phyloP scores from a whole-genome alignment of 2,113 vertebrate species.

The Herpailurus yagouaroundi region DNA sequence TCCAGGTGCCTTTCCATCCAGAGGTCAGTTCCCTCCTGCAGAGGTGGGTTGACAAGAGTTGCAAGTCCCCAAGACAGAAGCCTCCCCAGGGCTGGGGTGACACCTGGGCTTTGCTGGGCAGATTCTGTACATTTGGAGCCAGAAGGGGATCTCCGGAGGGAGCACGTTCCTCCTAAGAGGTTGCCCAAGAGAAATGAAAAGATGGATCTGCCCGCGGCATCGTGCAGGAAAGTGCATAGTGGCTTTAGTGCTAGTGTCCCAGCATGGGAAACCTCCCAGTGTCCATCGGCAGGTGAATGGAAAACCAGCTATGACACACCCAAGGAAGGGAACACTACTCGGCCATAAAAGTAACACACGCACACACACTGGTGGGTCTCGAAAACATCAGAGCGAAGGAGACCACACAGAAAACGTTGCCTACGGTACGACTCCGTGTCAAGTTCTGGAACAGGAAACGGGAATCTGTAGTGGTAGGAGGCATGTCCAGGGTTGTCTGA shows the following conservation, averaged over 20 bases:
- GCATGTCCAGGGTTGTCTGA: neutral
- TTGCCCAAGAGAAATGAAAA: neutral
- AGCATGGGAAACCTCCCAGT: too few relatives aligned
- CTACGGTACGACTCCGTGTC: fast-evolving
- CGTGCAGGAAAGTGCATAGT: fast-evolving
- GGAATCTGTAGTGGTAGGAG: neutral
- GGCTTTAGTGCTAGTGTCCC: neutral
- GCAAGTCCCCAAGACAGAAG: fast-evolving
- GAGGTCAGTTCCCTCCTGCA: neutral
- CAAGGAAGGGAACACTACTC: neutral
- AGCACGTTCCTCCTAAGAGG: neutral
- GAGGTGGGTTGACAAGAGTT: too few relatives aligned
- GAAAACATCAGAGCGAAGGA: neutral
- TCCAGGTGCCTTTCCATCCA: fast-evolving
- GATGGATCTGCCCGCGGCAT: too few relatives aligned
- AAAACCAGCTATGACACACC: neutral
- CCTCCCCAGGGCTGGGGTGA: neutral
- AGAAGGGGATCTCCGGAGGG: neutral
- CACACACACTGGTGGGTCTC: neutral
- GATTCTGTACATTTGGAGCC: neutral
- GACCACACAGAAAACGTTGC: neutral
- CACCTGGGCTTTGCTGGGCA: neutral
- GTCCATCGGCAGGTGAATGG: neutral
- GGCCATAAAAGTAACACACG: neutral
- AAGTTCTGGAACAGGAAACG: neutral